These are phyloP conservation scores for Aphelinus atriplicis DNA, from an alignment of 1,140 invertebrate species.

Conservation along the genomic window DNA sequence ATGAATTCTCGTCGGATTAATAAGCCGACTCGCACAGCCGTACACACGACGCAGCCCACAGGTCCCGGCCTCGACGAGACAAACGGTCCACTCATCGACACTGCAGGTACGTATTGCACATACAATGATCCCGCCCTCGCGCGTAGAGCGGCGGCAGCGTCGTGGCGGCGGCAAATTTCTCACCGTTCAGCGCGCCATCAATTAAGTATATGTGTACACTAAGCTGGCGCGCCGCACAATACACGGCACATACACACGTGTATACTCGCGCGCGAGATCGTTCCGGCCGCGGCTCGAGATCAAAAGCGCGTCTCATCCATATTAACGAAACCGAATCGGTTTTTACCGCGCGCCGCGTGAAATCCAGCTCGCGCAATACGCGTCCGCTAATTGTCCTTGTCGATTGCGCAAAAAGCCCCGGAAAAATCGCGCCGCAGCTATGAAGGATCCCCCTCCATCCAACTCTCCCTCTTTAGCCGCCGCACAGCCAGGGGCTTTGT, in stretches of 20 bases:
- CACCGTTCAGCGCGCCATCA: constrained; percentile 1
- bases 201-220: not conserved
- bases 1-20: too few relatives aligned
- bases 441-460: constrained; percentile 10
- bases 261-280: constrained; percentile 6
- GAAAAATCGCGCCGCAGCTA: constrained; percentile 1
- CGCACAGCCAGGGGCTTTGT: not conserved
- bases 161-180: constrained; percentile 14
- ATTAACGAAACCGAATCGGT: constrained; percentile 38
- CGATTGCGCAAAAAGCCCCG: constrained; percentile 6
- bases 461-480: too few relatives aligned
- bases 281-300: constrained; percentile 13
- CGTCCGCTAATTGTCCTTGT: not conserved
- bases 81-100: too few relatives aligned
- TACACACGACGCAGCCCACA: too few relatives aligned
- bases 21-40: too few relatives aligned
- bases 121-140: too few relatives aligned
- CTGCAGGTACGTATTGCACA: too few relatives aligned
- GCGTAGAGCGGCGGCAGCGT: too few relatives aligned
- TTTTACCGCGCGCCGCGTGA: not conserved
- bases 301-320: constrained; percentile 31
- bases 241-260: not conserved
- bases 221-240: not conserved
- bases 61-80: too few relatives aligned
- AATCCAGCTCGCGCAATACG: not conserved